These are phyloP conservation scores for Bembecia ichneumoniformis DNA, from an alignment of 2,888 invertebrate genomes.

Conservation along the genomic window DNA sequence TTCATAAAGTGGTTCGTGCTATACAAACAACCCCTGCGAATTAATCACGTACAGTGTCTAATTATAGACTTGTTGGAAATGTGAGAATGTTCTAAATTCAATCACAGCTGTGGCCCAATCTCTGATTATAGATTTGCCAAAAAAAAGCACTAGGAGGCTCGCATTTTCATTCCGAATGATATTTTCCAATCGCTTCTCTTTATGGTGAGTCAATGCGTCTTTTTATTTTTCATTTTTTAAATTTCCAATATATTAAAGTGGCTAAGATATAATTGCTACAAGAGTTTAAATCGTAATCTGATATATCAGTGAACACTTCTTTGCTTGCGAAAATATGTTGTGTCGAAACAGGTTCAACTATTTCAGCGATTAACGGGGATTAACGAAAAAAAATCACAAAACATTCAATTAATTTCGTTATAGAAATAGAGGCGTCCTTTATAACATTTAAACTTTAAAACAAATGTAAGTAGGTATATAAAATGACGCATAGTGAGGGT, in stretches of 20 bases:
- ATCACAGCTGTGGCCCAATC: conserved; percentile 17
- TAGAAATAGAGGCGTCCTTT: too few relatives aligned
- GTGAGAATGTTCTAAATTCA: conserved; percentile 30
- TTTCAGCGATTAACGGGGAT: not conserved
- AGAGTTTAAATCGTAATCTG: too few relatives aligned
- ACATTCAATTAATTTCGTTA: too few relatives aligned
- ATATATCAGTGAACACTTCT: too few relatives aligned
- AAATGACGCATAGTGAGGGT: too few relatives aligned
- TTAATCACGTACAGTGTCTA: conserved; percentile 14
- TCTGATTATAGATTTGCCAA: conserved; percentile 19
- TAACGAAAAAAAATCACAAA: too few relatives aligned
- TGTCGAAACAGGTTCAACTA: too few relatives aligned
- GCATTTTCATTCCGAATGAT: conserved; percentile 25
- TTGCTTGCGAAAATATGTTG: too few relatives aligned
- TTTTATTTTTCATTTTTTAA: conserved; percentile 2
- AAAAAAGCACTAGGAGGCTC: conserved; percentile 13
- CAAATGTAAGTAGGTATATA: too few relatives aligned
- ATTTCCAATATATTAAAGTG: too few relatives aligned
- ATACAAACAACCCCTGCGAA: not conserved
- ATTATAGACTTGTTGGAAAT: conserved; percentile 40
- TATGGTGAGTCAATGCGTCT: conserved; percentile 41
- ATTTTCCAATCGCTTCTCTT: conserved; percentile 38
- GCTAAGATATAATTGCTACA: too few relatives aligned
- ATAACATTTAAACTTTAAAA: too few relatives aligned
- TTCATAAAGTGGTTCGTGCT: not conserved